phyloP scores from a whole-genome alignment of 2,113 vertebrate genomes.

The Chroicocephalus ridibundus region DNA sequence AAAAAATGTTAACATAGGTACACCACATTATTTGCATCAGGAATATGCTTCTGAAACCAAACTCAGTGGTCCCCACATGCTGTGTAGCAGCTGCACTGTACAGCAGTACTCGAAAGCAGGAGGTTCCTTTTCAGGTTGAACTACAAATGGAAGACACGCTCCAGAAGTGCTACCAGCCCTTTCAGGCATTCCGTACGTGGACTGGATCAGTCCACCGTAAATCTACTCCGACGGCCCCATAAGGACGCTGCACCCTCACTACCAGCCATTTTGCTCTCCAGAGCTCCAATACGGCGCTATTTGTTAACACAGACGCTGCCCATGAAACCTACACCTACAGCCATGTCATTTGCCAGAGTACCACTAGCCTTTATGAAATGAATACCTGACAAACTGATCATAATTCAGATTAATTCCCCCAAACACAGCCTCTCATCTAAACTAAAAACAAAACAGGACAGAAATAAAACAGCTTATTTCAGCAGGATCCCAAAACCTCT shows the following conservation, averaged over 20 bases:
- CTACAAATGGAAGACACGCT: background rate
- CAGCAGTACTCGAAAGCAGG: background rate
- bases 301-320: fast-evolving
- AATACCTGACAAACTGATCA: background rate
- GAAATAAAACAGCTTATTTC: background rate
- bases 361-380: background rate
- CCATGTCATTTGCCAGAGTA: background rate
- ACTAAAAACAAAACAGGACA: background rate
- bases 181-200: background rate
- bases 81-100: background rate
- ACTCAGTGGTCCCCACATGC: too few relatives aligned
- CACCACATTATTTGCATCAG: background rate
- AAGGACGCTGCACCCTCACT: background rate
- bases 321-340: background rate
- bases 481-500: background rate
- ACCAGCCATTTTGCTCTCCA: background rate
- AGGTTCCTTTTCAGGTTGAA: background rate
- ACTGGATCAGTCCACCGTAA: background rate
- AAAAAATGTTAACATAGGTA: background rate
- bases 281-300: fast-evolving
- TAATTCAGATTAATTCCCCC: background rate
- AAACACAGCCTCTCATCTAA: background rate
- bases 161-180: background rate
- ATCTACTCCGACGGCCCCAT: fast-evolving
- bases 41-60: background rate